These are phyloP conservation scores for Acronicta alni DNA, from an alignment of 2,888 invertebrate genomes.

Conservation along the genomic window DNA sequence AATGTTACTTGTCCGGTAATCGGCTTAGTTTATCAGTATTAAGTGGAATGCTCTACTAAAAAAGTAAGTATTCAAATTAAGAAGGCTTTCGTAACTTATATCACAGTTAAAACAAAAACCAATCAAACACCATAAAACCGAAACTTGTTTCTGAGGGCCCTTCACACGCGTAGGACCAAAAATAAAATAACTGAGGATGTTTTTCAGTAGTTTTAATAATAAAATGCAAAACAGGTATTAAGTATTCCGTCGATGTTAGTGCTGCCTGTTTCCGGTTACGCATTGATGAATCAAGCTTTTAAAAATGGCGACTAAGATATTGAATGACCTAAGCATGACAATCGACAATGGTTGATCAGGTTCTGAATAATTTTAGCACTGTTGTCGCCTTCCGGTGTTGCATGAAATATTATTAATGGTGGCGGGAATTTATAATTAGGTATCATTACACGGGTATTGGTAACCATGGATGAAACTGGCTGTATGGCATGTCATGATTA, in stretches of 20 bases:
- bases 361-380: slow-evolving; percentile 52
- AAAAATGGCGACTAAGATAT: slow-evolving; percentile 44
- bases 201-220: slow-evolving; percentile 20
- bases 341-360: slow-evolving; percentile 47
- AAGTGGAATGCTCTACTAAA: too few relatives aligned
- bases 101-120: too few relatives aligned
- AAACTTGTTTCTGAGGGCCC: neutral
- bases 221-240: slow-evolving; percentile 52
- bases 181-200: slow-evolving; percentile 12
- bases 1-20: too few relatives aligned
- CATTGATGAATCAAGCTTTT: slow-evolving; percentile 52
- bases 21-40: too few relatives aligned
- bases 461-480: slow-evolving; percentile 10
- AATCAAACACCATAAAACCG: too few relatives aligned
- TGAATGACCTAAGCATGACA: slow-evolving; percentile 47
- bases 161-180: slow-evolving; percentile 19
- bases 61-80: too few relatives aligned
- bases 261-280: slow-evolving; percentile 53
- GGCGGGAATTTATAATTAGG: slow-evolving; percentile 18
- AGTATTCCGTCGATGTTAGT: slow-evolving; percentile 51
- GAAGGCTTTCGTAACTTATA: too few relatives aligned
- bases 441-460: slow-evolving; percentile 9
- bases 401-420: slow-evolving; percentile 29
- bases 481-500: neutral
- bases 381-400: slow-evolving; percentile 30